Evolutionary conservation across 2,113 vertebrate genomes (phyloP), one percentile per base, ranked within the genome.

Genomic region (Mus spicilegus): DNA sequence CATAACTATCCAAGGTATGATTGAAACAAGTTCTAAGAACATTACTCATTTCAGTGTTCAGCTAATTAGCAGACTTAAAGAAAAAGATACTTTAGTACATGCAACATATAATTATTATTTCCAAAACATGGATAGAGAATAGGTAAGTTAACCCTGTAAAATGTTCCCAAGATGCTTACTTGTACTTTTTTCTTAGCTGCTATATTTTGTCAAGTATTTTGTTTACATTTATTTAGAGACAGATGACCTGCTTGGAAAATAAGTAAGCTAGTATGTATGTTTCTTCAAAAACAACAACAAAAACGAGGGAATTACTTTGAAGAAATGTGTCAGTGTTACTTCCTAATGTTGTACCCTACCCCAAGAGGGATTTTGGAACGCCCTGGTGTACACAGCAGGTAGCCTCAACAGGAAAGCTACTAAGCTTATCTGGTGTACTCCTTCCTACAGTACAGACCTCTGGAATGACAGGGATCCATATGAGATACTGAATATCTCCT

Each of bases 211-310:
- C 14, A 30, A 36, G 16, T 73, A 30, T 67, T 30, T 13, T 95
- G 51, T 95, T 97, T 51, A 89, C 9, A 73, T 92, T 2, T 69
- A 14, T 90, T 96, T 42, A 95, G 76, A 97, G 63, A 51, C n/a
- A 94, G 61, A 0, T 69, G 65, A 13, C 36, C 84, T 89, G 85
- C 78, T 90, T 93, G n/a, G 14, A 39, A 96, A 51, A 73, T 42
- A 97, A 95, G 85, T 76, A 82, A 78, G 26, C 3, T 51, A 78
- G 24, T 26, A 46, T 67, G 10, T 65, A 10, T 30, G 22, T 67
- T 67, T 30, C 63, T 67, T 67, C 28, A 67, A 67, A 65, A 67
- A 4, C 2, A 63, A 67, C 28, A 13, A 30, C 65, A 67, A 67
- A 67, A 67, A 30, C 65, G 30, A 67, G 28, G 4, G 24, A 46